phyloP scores from a whole-genome alignment of 2,797 vertebrate genomes.

The Enoplosus armatus region DNA sequence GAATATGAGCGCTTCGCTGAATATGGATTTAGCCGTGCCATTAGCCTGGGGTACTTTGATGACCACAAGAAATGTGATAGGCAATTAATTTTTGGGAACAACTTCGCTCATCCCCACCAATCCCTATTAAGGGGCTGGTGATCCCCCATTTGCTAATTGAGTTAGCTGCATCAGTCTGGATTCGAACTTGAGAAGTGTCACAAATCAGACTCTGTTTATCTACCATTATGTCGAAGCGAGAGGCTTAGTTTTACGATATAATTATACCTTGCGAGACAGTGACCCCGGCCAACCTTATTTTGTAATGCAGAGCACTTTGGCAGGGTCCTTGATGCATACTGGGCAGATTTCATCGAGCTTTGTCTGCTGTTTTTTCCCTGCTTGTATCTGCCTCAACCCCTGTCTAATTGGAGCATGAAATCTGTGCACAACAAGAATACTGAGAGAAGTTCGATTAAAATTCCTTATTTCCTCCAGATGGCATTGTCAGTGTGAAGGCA shows the following conservation, averaged over 20 bases:
- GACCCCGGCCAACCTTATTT: slow-evolving; percentile 72
- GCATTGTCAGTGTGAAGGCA: slow-evolving; percentile 53
- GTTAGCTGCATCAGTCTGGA: slow-evolving; percentile 79
- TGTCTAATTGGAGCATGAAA: slow-evolving; percentile 75
- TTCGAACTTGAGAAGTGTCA: slow-evolving; percentile 83
- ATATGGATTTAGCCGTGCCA: slow-evolving; percentile 74
- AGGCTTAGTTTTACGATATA: slow-evolving; percentile 83
- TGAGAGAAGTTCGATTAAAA: slow-evolving; percentile 64
- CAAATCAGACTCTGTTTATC: slow-evolving; percentile 82
- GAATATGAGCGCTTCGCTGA: slow-evolving; percentile 68
- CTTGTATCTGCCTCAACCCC: slow-evolving; percentile 46
- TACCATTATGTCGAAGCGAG: slow-evolving; percentile 75
- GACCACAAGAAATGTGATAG: slow-evolving; percentile 81
- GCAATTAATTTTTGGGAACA: slow-evolving; percentile 83
- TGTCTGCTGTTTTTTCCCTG: slow-evolving; percentile 46
- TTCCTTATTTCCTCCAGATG: slow-evolving; percentile 67
- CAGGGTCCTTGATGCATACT: slow-evolving; percentile 56
- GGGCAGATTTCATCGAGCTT: slow-evolving; percentile 68
- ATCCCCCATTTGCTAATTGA: slow-evolving; percentile 84
- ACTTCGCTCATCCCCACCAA: slow-evolving; percentile 79
- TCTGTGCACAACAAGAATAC: slow-evolving; percentile 62
- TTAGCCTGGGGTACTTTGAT: slow-evolving; percentile 68
- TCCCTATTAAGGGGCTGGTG: slow-evolving; percentile 76
- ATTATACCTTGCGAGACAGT: slow-evolving; percentile 81
- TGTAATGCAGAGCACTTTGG: slow-evolving; percentile 71